Conservation (phyloP, 1,140 invertebrate species). For the Drosophila bocqueti region DNA sequence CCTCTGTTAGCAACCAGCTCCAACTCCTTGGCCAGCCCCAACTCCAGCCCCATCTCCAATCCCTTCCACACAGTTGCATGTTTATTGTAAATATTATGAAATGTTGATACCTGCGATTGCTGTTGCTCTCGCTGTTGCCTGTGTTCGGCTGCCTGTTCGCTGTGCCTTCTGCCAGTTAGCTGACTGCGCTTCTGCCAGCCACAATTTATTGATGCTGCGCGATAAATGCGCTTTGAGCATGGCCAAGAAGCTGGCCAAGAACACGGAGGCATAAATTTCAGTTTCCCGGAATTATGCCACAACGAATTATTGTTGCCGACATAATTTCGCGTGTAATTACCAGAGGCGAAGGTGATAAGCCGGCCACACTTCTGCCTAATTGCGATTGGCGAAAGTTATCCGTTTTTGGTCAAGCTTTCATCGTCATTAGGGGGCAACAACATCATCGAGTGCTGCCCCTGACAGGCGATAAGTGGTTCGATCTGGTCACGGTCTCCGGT, state of each 20-base stretch:
- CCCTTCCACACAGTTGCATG: slow-evolving; percentile 74
- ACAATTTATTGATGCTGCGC: slow-evolving; percentile 80
- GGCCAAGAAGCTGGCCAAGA: slow-evolving; percentile 39
- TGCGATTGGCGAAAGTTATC: slow-evolving; percentile 57
- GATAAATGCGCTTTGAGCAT: slow-evolving; percentile 78
- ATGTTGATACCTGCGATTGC: slow-evolving; percentile 78
- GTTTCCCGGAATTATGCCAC: slow-evolving; percentile 77
- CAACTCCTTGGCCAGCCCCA: slow-evolving; percentile 1
- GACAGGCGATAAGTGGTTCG: slow-evolving; percentile 77
- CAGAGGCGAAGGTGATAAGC: slow-evolving; percentile 66
- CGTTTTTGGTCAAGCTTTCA: slow-evolving; percentile 28
- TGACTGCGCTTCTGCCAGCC: slow-evolving; percentile 23
- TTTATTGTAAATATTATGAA: slow-evolving; percentile 85
- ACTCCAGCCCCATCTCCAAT: background rate
- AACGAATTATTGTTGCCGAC: slow-evolving; percentile 79
- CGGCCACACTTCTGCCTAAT: slow-evolving; percentile 63
- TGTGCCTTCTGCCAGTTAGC: slow-evolving; percentile 13
- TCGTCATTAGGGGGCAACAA: slow-evolving; percentile 59
- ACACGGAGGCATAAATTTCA: slow-evolving; percentile 73
- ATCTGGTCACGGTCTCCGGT: slow-evolving; percentile 48
- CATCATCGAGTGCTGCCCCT: slow-evolving; percentile 69
- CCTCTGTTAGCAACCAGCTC: slow-evolving; percentile 12
- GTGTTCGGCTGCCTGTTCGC: slow-evolving; percentile 44
- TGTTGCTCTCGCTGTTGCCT: slow-evolving; percentile 6
- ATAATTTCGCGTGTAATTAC: slow-evolving; percentile 79